phyloP scores from a whole-genome alignment of 2,888 invertebrate species.

The Eudasyphora cyanicolor region DNA sequence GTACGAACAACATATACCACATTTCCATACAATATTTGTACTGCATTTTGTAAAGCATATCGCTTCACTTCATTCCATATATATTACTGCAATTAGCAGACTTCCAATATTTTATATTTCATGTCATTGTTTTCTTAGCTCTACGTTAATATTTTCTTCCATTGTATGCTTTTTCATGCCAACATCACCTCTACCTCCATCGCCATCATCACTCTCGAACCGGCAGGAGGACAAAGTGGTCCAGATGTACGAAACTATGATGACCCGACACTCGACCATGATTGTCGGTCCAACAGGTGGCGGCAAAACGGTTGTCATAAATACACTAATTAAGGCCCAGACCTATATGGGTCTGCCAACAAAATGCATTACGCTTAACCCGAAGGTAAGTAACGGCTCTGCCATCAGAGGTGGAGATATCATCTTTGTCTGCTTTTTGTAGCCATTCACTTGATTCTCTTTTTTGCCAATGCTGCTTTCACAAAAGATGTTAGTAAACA shows the following conservation, averaged over 20 bases:
- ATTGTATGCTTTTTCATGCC: conserved; percentile 48
- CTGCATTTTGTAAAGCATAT: too few relatives aligned
- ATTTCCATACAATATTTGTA: too few relatives aligned
- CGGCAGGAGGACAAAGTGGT: conserved; percentile 91
- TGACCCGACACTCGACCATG: conserved; percentile 96
- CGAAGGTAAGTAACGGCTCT: conserved; percentile 82
- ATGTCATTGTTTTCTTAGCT: conserved; percentile 26
- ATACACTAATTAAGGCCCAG: conserved; percentile 89
- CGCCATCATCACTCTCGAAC: neutral
- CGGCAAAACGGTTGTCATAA: conserved; percentile 93
- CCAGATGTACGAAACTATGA: conserved; percentile 96
- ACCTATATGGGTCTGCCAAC: conserved; percentile 87
- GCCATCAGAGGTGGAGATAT: conserved; percentile 47
- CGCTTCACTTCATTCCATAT: too few relatives aligned
- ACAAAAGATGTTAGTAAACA: neutral
- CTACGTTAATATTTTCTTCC: conserved; percentile 25
- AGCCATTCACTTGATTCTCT: neutral
- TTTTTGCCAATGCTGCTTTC: neutral
- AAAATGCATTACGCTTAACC: conserved; percentile 90
- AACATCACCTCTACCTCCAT: too few relatives aligned
- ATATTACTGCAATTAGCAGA: neutral
- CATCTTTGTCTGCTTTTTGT: neutral
- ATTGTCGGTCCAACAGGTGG: conserved; percentile 96
- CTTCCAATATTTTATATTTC: neutral
- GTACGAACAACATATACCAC: too few relatives aligned